Evolutionary conservation across 2,797 vertebrate genomes (phyloP).

Genomic region (Orientallactaga sibirica): DNA sequence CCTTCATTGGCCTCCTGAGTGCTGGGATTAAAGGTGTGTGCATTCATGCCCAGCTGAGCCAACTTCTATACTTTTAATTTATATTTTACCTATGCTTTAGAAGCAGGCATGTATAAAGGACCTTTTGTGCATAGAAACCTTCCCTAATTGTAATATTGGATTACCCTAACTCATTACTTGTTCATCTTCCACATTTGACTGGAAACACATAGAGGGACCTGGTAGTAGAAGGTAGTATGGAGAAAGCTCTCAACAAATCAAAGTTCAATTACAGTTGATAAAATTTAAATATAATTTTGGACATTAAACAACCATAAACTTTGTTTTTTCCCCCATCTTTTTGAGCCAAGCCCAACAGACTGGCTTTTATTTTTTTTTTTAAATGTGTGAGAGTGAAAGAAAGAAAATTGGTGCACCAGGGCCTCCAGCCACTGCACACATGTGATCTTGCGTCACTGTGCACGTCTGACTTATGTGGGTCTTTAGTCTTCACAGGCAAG

Average conservation of each 20-base stretch:
- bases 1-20: no score
- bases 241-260: not conserved
- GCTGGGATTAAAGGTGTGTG: no score
- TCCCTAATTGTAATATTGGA: not conserved
- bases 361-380: no score
- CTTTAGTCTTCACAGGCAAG: no score
- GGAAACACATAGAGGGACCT: not conserved
- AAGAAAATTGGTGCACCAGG: no score
- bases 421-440: no score
- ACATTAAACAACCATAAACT: constrained; percentile 17
- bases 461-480: no score
- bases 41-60: no score
- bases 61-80: not conserved
- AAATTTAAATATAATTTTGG: constrained; percentile 35
- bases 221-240: not conserved
- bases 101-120: not conserved
- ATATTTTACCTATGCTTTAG: not conserved
- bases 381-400: no score
- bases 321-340: not conserved
- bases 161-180: not conserved
- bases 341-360: no score
- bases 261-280: not conserved
- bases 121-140: not conserved
- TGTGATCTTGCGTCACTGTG: no score
- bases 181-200: constrained; percentile 13